Percentiles rank a stretch among this genome's conserved stretches.
Conservation (phyloP, 2,113 vertebrate genomes). For the Nothobranchius kuhntae region DNA sequence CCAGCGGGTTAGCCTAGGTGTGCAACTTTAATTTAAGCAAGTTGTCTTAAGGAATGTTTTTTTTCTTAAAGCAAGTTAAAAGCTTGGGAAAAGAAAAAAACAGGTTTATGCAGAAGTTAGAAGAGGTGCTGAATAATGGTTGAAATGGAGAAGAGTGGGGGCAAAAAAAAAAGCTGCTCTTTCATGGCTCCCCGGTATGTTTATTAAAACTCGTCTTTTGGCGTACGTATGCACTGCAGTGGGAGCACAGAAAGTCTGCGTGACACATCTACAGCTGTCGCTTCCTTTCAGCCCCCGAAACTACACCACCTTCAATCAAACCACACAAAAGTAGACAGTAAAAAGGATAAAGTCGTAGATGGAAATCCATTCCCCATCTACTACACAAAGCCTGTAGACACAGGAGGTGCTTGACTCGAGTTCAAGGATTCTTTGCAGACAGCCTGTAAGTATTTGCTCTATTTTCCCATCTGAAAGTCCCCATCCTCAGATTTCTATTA, state of each 20-base stretch:
- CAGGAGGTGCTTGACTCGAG: slow-evolving; percentile 55
- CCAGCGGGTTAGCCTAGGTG: neutral
- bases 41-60: neutral
- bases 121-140: slow-evolving; percentile 22
- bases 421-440: slow-evolving; percentile 58
- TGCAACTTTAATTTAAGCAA: neutral
- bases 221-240: slow-evolving; percentile 12
- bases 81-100: neutral
- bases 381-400: slow-evolving; percentile 43
- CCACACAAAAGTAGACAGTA: slow-evolving; percentile 59
- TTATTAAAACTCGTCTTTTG: slow-evolving; percentile 44
- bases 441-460: slow-evolving; percentile 50
- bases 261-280: slow-evolving; percentile 41
- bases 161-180: neutral
- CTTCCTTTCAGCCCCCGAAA: slow-evolving; percentile 50
- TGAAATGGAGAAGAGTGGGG: neutral
- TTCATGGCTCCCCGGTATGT: slow-evolving; percentile 34
- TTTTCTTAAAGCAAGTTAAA: neutral
- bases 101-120: slow-evolving; percentile 10
- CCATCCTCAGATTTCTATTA: slow-evolving; percentile 50
- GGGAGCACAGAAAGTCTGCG: slow-evolving; percentile 39
- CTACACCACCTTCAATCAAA: slow-evolving; percentile 62
- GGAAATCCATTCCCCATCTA: slow-evolving; percentile 57
- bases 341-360: slow-evolving; percentile 64
- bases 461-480: slow-evolving; percentile 45